phyloP scores from a whole-genome alignment of 2,797 vertebrate genomes.

The Oreochromis mossambicus region DNA sequence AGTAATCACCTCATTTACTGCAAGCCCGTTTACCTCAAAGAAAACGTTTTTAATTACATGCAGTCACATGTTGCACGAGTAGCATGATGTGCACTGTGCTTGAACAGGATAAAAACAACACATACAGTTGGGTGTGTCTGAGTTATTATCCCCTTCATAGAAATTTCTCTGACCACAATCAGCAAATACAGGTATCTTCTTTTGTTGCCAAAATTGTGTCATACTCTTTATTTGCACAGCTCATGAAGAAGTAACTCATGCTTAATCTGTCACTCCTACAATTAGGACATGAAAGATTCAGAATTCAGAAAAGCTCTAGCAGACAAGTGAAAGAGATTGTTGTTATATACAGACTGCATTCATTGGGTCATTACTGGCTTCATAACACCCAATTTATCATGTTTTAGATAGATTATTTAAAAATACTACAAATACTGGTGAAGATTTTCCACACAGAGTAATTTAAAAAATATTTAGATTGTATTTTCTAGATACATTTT shows the following conservation, averaged over 20 bases:
- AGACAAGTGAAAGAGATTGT: neutral
- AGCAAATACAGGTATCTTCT: neutral
- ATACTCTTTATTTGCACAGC: neutral
- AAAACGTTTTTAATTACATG: neutral
- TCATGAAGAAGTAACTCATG: neutral
- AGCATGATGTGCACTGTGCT: neutral
- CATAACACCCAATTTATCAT: neutral
- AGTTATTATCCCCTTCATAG: neutral
- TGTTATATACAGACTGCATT: neutral
- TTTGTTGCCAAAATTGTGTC: conserved; percentile 1
- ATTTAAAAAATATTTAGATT: neutral
- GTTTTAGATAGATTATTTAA: neutral
- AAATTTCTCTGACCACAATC: neutral
- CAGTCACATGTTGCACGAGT: neutral
- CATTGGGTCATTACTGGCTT: neutral
- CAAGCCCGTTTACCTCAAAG: neutral
- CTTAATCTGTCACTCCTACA: neutral
- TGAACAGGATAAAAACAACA: neutral
- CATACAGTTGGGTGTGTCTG: neutral
- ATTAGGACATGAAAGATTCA: neutral
- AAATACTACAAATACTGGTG: neutral
- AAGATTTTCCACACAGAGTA: fast-evolving
- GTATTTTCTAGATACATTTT: neutral
- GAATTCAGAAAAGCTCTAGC: neutral
- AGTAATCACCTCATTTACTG: neutral